phyloP scores from a whole-genome alignment of 2,797 vertebrate species.

The Gymnoscopelus microlampas region DNA sequence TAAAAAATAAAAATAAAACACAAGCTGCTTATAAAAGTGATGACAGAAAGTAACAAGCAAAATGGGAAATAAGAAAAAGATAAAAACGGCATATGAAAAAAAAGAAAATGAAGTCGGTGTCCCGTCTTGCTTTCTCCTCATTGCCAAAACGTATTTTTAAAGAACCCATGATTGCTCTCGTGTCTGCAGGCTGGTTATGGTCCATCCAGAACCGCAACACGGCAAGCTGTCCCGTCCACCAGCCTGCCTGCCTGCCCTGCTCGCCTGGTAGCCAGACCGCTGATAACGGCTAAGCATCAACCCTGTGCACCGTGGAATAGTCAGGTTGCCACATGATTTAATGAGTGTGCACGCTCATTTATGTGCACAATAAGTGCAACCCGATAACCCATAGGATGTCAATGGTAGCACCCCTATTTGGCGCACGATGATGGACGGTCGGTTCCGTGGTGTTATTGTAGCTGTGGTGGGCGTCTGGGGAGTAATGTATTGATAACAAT shows the following conservation, averaged over 20 bases:
- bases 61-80: neutral
- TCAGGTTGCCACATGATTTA: conserved; percentile 81
- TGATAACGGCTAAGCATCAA: conserved; percentile 73
- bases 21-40: no score
- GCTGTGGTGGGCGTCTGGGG: conserved; percentile 75
- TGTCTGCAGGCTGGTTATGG: conserved; percentile 52
- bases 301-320: conserved; percentile 67
- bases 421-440: conserved; percentile 79
- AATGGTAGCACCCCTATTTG: conserved; percentile 77
- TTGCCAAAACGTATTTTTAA: conserved; percentile 51
- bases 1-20: no score
- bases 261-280: conserved; percentile 32
- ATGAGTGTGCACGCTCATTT: conserved; percentile 77
- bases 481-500: conserved; percentile 82
- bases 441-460: conserved; percentile 78
- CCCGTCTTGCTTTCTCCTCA: conserved; percentile 18
- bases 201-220: neutral
- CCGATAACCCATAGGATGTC: conserved; percentile 76
- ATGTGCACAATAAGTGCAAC: conserved; percentile 80
- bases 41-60: no score
- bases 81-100: conserved; percentile 17
- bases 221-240: neutral
- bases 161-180: conserved; percentile 61
- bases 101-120: conserved; percentile 22
- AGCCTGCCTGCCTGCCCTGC: neutral